phyloP scores from a whole-genome alignment of 2,113 vertebrate species.

The Salvator merianae region DNA sequence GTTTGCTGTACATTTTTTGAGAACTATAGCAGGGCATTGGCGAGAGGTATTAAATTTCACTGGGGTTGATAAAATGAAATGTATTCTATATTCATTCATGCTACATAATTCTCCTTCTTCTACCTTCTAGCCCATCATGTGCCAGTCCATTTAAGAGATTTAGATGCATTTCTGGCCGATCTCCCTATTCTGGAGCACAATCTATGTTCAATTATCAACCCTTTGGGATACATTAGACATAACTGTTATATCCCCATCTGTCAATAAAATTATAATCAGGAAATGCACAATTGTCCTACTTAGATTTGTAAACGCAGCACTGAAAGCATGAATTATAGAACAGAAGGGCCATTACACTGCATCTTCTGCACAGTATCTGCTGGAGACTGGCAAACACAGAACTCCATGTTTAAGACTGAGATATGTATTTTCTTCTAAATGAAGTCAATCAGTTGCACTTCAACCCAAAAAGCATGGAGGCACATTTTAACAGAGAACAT shows the following conservation, averaged over 20 bases:
- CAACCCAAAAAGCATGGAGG: constrained; percentile 12
- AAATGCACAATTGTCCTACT: constrained; percentile 67
- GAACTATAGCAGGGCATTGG: constrained; percentile 14
- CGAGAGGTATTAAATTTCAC: constrained; percentile 51
- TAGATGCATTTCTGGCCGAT: constrained; percentile 59
- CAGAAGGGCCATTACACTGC: constrained; percentile 47
- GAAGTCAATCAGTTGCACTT: constrained; percentile 29
- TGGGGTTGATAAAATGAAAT: constrained; percentile 61
- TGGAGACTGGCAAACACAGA: constrained; percentile 47
- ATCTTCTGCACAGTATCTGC: constrained; percentile 46
- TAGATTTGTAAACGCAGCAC: constrained; percentile 61
- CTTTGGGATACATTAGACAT: constrained; percentile 56
- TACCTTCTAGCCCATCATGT: constrained; percentile 62
- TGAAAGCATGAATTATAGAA: constrained; percentile 56
- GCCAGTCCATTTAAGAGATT: constrained; percentile 67
- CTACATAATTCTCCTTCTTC: constrained; percentile 52
- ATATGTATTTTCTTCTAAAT: constrained; percentile 38
- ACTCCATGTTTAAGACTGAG: constrained; percentile 16
- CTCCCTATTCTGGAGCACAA: constrained; percentile 44
- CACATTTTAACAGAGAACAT: constrained; percentile 2
- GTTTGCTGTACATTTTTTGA: constrained; percentile 30
- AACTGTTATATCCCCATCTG: constrained; percentile 73
- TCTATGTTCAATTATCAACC: constrained; percentile 65
- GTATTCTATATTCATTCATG: constrained; percentile 64
- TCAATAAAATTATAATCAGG: constrained; percentile 73